A percentile compares a stretch with the other conserved stretches of the same genome.
Conservation (phyloP, 2,113 vertebrate species). For the Gobio gobio region DNA sequence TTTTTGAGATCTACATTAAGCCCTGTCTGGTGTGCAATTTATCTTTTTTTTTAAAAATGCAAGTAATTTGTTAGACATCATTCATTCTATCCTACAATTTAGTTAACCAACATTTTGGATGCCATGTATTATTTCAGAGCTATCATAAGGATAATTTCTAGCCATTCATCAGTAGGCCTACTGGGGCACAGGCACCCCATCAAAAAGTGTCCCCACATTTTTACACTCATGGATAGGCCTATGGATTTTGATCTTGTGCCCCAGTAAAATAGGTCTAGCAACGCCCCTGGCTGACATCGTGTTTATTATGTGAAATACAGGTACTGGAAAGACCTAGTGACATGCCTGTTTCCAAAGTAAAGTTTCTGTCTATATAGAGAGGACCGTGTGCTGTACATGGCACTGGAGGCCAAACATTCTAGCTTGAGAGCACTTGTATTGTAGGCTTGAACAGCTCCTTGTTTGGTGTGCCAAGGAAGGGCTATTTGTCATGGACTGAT, state of each 20-base stretch:
- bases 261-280: not conserved
- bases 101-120: not conserved
- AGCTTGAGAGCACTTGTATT: constrained; percentile 41
- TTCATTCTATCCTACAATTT: too few relatives aligned
- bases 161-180: not conserved
- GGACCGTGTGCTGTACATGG: not conserved
- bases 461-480: constrained; percentile 39
- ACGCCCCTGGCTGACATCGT: not conserved
- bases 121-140: not conserved
- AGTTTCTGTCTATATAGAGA: not conserved
- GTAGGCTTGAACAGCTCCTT: constrained; percentile 47
- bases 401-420: constrained; percentile 17
- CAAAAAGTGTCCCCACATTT: too few relatives aligned
- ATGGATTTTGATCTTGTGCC: not conserved
- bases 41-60: too few relatives aligned
- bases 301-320: not conserved
- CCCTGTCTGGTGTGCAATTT: too few relatives aligned
- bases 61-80: too few relatives aligned
- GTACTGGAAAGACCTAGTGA: not conserved
- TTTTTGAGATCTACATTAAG: too few relatives aligned
- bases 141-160: not conserved
- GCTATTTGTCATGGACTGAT: constrained; percentile 13
- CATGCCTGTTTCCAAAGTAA: not conserved
- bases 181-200: not conserved
- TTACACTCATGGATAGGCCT: not conserved